A percentile compares a stretch with the other conserved stretches of the same genome.
Evolutionary conservation across 2,888 invertebrate genomes (phyloP).

Genomic region (Omphaloscelis lunosa): DNA sequence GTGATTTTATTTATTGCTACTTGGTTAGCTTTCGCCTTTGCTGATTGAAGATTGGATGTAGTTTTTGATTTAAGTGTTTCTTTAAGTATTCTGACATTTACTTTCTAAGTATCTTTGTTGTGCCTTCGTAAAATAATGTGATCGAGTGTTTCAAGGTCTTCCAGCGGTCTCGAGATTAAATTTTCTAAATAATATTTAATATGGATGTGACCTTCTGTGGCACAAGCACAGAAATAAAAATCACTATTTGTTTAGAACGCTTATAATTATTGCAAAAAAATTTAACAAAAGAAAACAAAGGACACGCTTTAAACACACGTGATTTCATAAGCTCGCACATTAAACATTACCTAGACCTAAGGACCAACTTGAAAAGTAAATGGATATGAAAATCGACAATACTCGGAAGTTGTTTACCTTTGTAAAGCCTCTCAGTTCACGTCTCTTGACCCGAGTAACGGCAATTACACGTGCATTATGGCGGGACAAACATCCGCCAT

Average conservation of each 20-base stretch:
- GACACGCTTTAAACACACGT: background rate
- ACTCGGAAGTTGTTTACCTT: constrained; percentile 42
- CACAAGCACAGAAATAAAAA: background rate
- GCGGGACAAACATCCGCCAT: constrained; percentile 58
- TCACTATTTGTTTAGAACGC: background rate
- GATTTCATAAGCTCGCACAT: constrained; percentile 29
- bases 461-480: constrained; percentile 67
- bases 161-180: background rate
- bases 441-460: constrained; percentile 56
- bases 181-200: background rate
- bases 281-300: background rate
- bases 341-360: constrained; percentile 2
- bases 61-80: constrained; percentile 23
- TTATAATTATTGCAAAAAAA: background rate
- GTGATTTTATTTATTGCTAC: constrained; percentile 48
- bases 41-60: constrained; percentile 18
- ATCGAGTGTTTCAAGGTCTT: background rate
- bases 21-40: constrained; percentile 48
- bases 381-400: constrained; percentile 44
- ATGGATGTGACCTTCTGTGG: background rate
- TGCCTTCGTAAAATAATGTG: background rate
- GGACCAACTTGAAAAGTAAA: constrained; percentile 42
- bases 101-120: background rate
- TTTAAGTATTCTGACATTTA: background rate
- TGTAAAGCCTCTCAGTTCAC: constrained; percentile 28